Percentiles rank a stretch among this genome's conserved stretches.
These are phyloP conservation scores for Echinometra lucunter DNA, from an alignment of 53 echinoderm and acorn worm genomes.

Conservation along the genomic window DNA sequence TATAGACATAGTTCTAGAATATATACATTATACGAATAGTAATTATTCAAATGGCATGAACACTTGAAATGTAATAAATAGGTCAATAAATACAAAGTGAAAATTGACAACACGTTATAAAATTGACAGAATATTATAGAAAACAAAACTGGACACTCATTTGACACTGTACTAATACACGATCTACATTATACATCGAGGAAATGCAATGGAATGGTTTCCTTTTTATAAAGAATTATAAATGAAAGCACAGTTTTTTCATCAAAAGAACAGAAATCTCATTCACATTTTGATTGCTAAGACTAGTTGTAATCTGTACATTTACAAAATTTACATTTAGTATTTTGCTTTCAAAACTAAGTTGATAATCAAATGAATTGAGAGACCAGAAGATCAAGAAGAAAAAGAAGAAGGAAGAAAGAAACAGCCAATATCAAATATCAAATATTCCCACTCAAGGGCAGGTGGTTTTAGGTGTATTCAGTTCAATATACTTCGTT, in stretches of 20 bases:
- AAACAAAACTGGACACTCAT: background rate
- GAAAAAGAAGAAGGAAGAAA: background rate
- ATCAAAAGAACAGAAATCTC: conserved; percentile 40
- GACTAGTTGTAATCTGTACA: conserved; percentile 35
- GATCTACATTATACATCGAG: background rate
- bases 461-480: background rate
- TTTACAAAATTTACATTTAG: conserved; percentile 18
- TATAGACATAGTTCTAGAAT: conserved; percentile 67
- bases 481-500: background rate
- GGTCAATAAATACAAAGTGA: conserved; percentile 42
- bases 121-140: background rate
- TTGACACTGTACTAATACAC: conserved; percentile 19
- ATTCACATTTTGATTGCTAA: background rate
- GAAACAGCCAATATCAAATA: background rate
- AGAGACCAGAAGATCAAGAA: too few species aligned
- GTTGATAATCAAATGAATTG: background rate
- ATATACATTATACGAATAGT: conserved; percentile 66
- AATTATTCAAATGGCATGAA: conserved; percentile 55
- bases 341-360: background rate
- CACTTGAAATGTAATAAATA: conserved; percentile 29
- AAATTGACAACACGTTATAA: conserved; percentile 38
- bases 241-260: conserved; percentile 27
- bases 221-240: conserved; percentile 28
- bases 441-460: background rate
- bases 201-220: conserved; percentile 25